A percentile compares a stretch with the other conserved stretches of the same genome.
These are phyloP conservation scores for Corythornis vintsioides DNA, from an alignment of 2,113 vertebrate genomes.

Conservation along the genomic window DNA sequence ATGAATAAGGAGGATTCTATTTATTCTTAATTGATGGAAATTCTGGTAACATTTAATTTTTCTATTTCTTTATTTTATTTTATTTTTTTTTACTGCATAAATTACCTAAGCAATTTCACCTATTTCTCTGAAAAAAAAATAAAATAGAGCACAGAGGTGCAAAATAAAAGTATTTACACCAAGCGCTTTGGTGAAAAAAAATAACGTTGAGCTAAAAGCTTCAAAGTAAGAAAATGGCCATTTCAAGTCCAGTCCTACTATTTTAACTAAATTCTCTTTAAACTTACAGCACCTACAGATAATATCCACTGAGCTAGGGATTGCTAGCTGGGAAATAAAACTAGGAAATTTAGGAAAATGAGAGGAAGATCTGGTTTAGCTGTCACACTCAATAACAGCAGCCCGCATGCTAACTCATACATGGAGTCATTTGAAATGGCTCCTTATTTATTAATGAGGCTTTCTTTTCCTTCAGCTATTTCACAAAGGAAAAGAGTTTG, in stretches of 20 bases:
- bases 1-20: neutral
- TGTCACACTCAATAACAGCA: neutral
- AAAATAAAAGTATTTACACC: neutral
- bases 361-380: neutral
- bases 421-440: constrained; percentile 20
- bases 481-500: neutral
- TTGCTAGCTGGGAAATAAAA: neutral
- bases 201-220: neutral
- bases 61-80: too few relatives aligned
- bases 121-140: neutral
- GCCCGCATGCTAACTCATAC: neutral
- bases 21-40: neutral
- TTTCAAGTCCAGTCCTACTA: neutral
- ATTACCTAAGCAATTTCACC: neutral
- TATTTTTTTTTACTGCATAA: neutral
- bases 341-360: neutral
- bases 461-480: neutral
- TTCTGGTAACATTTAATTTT: neutral
- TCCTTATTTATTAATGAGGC: constrained; percentile 61
- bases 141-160: neutral
- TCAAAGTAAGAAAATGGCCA: neutral
- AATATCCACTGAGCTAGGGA: neutral
- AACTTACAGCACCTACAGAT: neutral
- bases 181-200: neutral
- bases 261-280: neutral